Evolutionary conservation across 2,888 invertebrate genomes (phyloP).

Genomic region (Lasius platythorax): DNA sequence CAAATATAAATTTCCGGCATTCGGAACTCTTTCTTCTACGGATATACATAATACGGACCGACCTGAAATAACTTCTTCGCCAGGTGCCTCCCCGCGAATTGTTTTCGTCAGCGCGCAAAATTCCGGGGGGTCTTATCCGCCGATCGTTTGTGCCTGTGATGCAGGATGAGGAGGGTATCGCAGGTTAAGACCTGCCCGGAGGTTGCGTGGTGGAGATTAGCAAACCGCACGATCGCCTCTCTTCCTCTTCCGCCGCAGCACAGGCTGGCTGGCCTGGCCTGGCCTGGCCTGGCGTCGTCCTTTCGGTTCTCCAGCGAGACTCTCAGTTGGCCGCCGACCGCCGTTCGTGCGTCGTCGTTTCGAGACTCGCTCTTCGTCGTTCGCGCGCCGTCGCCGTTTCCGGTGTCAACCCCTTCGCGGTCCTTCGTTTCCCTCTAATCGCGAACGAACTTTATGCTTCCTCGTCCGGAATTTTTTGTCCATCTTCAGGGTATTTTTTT

Average conservation of each 20-base stretch:
- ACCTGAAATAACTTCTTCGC: not conserved
- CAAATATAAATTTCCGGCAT: slow-evolving; percentile 14
- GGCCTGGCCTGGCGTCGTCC: slow-evolving; percentile 66
- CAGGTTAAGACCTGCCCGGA: slow-evolving; percentile 58
- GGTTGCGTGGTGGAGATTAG: slow-evolving; percentile 70
- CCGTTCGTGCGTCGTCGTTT: slow-evolving; percentile 75
- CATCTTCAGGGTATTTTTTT: not conserved
- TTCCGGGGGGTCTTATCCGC: slow-evolving; percentile 7
- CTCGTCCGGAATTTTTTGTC: too few relatives aligned
- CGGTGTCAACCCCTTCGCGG: not conserved
- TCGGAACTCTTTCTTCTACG: not conserved
- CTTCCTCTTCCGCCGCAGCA: slow-evolving; percentile 58
- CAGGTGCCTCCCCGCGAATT: slow-evolving; percentile 30
- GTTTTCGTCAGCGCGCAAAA: slow-evolving; percentile 3
- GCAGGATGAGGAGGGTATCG: slow-evolving; percentile 11
- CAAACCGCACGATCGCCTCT: slow-evolving; percentile 56
- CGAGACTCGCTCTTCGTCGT: not conserved
- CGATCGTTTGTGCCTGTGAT: not conserved
- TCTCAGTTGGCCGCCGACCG: slow-evolving; percentile 84
- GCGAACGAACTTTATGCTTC: not conserved
- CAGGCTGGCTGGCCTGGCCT: slow-evolving; percentile 35
- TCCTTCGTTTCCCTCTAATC: not conserved
- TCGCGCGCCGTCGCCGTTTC: not conserved
- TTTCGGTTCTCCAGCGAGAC: slow-evolving; percentile 75
- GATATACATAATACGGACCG: not conserved